Conservation (phyloP, 2,888 invertebrate species). For the Prosapia bicincta region DNA sequence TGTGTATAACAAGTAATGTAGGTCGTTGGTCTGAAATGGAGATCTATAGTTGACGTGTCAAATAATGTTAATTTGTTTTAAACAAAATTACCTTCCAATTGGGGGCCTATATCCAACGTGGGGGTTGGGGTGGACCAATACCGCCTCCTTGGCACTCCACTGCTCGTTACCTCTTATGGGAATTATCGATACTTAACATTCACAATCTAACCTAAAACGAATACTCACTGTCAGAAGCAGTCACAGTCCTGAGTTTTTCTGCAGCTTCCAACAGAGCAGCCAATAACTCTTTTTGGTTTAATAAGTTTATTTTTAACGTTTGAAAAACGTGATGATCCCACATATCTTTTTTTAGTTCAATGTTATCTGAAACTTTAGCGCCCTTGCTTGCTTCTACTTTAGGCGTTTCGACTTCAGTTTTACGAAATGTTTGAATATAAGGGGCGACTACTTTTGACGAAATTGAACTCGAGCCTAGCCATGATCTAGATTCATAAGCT, state of each 20-base stretch:
- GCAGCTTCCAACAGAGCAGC: not conserved
- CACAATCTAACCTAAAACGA: no score
- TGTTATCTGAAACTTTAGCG: not conserved
- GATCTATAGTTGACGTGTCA: no score
- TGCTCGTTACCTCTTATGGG: no score
- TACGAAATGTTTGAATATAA: not conserved
- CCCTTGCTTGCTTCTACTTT: not conserved
- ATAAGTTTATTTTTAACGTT: not conserved
- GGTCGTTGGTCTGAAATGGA: no score
- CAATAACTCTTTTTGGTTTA: not conserved
- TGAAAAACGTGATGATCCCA: not conserved
- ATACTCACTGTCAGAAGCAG: not conserved
- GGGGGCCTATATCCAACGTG: no score
- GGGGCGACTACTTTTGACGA: not conserved
- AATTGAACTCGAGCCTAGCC: not conserved
- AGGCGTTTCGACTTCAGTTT: not conserved
- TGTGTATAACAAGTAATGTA: no score
- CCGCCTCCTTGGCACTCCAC: no score
- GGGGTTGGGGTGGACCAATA: no score
- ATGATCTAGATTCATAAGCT: not conserved
- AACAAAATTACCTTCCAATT: no score
- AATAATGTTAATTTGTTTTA: no score
- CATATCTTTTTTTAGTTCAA: not conserved
- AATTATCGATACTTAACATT: no score
- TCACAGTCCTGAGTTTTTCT: not conserved